Conservation (phyloP, 1,140 invertebrate species). For the Listronotus bonariensis region DNA sequence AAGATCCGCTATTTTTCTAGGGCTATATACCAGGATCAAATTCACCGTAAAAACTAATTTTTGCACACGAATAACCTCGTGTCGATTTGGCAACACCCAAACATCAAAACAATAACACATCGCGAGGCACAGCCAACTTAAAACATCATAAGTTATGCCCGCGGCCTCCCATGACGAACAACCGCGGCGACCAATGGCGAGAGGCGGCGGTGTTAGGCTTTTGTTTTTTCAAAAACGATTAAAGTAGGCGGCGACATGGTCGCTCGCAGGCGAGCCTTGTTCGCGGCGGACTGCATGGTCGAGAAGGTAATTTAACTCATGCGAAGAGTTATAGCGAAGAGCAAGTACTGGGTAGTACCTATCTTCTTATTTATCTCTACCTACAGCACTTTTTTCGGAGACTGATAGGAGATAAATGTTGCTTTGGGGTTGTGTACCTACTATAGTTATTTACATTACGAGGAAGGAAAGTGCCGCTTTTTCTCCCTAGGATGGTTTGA, state of each 20-base stretch:
- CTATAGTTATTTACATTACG: too few species aligned
- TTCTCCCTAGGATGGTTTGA: too few species aligned
- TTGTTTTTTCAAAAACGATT: slow-evolving; percentile 38
- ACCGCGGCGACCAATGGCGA: slow-evolving; percentile 31
- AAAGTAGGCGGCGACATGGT: slow-evolving; percentile 38
- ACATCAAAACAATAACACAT: slow-evolving; percentile 33
- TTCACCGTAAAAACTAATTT: too few species aligned
- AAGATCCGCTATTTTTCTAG: too few species aligned
- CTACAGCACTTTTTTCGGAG: too few species aligned
- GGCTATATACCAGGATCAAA: too few species aligned
- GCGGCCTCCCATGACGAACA: slow-evolving; percentile 35
- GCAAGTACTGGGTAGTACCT: not conserved
- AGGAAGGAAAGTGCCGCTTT: too few species aligned
- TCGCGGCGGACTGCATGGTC: slow-evolving; percentile 25
- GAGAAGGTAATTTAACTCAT: slow-evolving; percentile 24
- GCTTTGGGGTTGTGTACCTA: too few species aligned
- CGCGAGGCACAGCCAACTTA: slow-evolving; percentile 26
- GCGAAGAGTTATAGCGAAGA: slow-evolving; percentile 15
- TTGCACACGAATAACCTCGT: too few species aligned
- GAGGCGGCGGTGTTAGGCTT: slow-evolving; percentile 29
- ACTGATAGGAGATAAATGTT: too few species aligned
- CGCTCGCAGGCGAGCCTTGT: slow-evolving; percentile 27
- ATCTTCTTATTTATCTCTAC: too few species aligned
- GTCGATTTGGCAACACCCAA: slow-evolving; percentile 28
- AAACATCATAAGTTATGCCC: slow-evolving; percentile 33